phyloP scores from a whole-genome alignment of 1,140 invertebrate species.

The Bombus confusus region DNA sequence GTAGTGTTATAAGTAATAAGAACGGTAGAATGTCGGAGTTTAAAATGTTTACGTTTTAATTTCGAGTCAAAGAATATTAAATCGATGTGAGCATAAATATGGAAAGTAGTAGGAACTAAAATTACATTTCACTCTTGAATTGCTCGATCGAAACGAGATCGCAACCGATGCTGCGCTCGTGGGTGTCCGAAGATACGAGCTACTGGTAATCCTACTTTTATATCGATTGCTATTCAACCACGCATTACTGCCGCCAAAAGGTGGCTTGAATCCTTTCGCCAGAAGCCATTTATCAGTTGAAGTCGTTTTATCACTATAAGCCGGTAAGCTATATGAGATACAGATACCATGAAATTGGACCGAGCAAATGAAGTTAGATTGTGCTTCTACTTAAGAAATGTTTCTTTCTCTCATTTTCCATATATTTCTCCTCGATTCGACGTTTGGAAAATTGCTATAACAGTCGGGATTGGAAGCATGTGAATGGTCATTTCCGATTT shows the following conservation, averaged over 20 bases:
- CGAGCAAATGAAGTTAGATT: constrained; percentile 6
- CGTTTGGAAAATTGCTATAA: no score
- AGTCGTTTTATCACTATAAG: constrained; percentile 34
- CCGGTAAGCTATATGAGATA: constrained; percentile 12
- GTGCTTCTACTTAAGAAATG: no score
- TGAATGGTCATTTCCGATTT: no score
- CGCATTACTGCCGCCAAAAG: constrained; percentile 14
- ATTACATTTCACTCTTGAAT: neutral
- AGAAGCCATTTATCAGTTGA: constrained; percentile 41
- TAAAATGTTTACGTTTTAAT: no score
- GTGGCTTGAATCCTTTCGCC: constrained; percentile 26
- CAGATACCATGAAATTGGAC: constrained; percentile 24
- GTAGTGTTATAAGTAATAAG: no score
- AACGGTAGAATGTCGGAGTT: no score
- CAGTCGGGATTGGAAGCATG: no score
- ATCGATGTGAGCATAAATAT: no score
- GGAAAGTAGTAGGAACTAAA: no score
- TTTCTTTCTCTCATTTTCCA: no score
- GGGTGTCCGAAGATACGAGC: neutral
- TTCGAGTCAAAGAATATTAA: no score
- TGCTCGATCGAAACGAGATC: neutral
- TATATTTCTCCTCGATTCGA: no score
- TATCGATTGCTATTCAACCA: constrained; percentile 38
- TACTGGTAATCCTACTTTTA: constrained; percentile 34
- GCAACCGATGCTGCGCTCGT: neutral